These are phyloP conservation scores for Pollenia labialis DNA, from an alignment of 2,888 invertebrate genomes.

Conservation along the genomic window DNA sequence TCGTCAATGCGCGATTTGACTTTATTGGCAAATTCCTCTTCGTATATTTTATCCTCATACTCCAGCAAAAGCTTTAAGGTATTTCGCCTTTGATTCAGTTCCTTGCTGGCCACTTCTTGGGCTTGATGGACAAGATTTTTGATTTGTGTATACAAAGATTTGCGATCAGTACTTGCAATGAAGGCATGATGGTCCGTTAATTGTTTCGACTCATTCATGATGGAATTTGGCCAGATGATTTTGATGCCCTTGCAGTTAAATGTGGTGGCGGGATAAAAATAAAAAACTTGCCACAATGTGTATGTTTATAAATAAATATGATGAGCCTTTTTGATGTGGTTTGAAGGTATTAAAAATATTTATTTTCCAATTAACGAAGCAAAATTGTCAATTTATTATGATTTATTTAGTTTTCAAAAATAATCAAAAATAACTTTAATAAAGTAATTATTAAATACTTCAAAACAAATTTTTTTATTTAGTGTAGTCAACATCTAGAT, in stretches of 20 bases:
- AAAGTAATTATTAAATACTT: constrained; percentile 40
- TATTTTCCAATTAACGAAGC: constrained; percentile 54
- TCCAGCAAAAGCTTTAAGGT: constrained; percentile 78
- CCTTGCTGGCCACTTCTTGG: constrained; percentile 76
- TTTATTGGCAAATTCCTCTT: constrained; percentile 80
- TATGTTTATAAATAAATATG: constrained; percentile 36
- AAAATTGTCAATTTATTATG: constrained; percentile 61
- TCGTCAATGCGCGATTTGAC: constrained; percentile 80
- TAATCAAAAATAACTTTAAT: constrained; percentile 17
- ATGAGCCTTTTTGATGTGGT: constrained; percentile 15
- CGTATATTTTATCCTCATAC: constrained; percentile 79
- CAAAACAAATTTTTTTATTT: neutral
- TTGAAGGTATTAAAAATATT: constrained; percentile 35
- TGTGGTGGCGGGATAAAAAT: constrained; percentile 27
- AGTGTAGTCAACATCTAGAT: neutral
- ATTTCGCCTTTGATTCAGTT: constrained; percentile 77
- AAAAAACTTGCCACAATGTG: neutral
- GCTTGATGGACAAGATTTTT: constrained; percentile 79
- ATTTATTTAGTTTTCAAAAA: constrained; percentile 52
- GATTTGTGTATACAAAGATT: constrained; percentile 79
- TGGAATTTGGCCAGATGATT: constrained; percentile 60
- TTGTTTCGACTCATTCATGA: constrained; percentile 51
- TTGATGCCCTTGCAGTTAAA: neutral
- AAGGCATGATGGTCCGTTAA: constrained; percentile 77
- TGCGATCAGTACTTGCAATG: constrained; percentile 79